Evolutionary conservation across 2,888 invertebrate genomes (phyloP), one percentile per base, ranked within the genome.

Genomic region (Polyommatus iphigenia): DNA sequence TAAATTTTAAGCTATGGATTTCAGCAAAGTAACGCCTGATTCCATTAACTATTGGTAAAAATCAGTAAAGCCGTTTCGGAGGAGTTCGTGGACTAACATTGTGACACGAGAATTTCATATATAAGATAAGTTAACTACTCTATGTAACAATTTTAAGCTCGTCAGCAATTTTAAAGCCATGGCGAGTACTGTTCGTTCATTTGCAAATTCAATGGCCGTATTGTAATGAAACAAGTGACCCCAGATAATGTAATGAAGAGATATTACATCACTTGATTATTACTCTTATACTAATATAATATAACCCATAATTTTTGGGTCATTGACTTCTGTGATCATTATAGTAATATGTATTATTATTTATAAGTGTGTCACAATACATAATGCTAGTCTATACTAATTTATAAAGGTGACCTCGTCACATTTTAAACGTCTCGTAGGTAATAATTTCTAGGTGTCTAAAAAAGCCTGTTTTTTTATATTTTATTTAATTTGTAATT

Each of bases 231-330:
- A 54, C 54, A 75, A 24, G 50, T 72, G 36, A 15, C 24, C 29
- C 50, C 75, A 75, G 46, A 73, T 73, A 73, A 24, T 24, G 29
- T 18, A 29, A 54, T 50, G 75, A 46, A 50, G 15, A 75, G 13
- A 54, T 18, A 73, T 75, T 75, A 50, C 75, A 54, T 29, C 24
- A 75, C 75, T n/a, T 41, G 36, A 46, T 73, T 15, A 67, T 67
- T 32, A 29, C 29, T 29, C 13, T 15, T 67, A n/a, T n/a, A n/a
- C n/a, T n/a, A n/a, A n/a, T n/a, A n/a, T n/a, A n/a, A n/a, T n/a
- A n/a, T n/a, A 67, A 67, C 67, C 15, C 24, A 46, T 41, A 15
- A 46, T 20, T 15, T 24, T 29, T 15, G 7, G 29, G 29, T 32
- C 13, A 20, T 29, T 67, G 62, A 67, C 24, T 8, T 59, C 8